Evolutionary conservation across 64 coral and sea anemone species (phyloP).

Genomic region (Actinia tenebrosa): DNA sequence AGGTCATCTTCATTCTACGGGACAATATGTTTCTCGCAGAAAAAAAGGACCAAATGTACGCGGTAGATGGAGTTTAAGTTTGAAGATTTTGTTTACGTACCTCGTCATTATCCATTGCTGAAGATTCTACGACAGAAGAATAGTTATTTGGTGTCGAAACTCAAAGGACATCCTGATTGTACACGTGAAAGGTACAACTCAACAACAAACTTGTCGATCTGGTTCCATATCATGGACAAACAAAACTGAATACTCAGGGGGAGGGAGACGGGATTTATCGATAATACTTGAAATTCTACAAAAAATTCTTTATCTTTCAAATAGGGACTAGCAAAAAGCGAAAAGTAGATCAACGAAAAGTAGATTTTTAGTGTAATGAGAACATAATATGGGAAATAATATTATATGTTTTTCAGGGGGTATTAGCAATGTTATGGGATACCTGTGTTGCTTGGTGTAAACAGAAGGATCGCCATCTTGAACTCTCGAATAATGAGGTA

Average conservation of each 20-base stretch:
- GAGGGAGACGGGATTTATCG: neutral
- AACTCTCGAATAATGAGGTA: neutral
- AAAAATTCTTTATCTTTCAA: neutral
- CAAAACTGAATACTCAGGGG: neutral
- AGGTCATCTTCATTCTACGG: neutral
- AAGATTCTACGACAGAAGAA: neutral
- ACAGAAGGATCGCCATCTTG: slow-evolving; percentile 6
- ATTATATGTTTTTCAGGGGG: neutral
- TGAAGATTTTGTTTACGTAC: neutral
- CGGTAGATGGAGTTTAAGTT: neutral
- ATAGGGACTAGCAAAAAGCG: neutral
- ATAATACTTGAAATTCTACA: neutral
- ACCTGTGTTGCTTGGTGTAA: neutral
- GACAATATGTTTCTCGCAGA: neutral
- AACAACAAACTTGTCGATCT: neutral
- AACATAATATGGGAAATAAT: too few species aligned
- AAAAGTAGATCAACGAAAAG: too few species aligned
- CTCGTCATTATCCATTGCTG: neutral
- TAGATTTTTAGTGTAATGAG: neutral
- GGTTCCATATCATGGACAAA: neutral
- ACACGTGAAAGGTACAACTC: neutral
- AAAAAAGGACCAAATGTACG: neutral
- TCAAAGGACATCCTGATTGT: neutral
- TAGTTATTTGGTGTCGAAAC: neutral
- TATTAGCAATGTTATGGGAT: neutral